Base-by-base conservation (phyloP, 2,888 invertebrate genomes). In the Sminthurinus aureus region DNA sequence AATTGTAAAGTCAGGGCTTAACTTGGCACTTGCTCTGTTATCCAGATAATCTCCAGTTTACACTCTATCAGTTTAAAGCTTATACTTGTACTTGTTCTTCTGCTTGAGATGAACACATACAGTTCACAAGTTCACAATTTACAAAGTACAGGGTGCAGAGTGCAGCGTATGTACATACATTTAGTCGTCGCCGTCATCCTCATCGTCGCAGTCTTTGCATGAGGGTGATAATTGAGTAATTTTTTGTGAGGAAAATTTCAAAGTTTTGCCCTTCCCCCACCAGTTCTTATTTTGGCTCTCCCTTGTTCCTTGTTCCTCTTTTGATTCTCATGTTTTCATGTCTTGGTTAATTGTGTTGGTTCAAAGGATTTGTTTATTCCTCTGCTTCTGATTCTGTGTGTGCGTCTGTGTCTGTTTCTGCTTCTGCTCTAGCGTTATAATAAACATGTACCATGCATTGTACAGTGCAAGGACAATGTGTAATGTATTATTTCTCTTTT, bases 171-270 rank as follows among this genome's bases (percentile, higher is more conserved):
- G 15, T 12, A 24, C 0, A 13, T 24, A 8, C 24, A 71, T 26
- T 38, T 38, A 1, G 6, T 38, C 38, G 1, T 38, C 6, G 38
- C 6, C 38, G 6, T 38, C 38, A 1, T 38, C 38, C 1, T 38
- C 38, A 6, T 58, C 58, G 9, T 11, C 58, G 2, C 6, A 13
- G 24, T 26, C 22, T 24, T 71, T 71, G 71, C 38, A 38, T 71
- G 15, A 26, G 71, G 71, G 71, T 71, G 71, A 71, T 71, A 71
- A 71, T 71, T 71, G 71, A 71, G 71, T 71, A 71, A 71, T 71
- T 71, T 71, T 71, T 71, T 71, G 71, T 71, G 26, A 71, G 71
- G 24, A 24, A 24, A 71, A 24, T 71, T 24, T 24, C 71, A 71
- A 71, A 8, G 18, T 71, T 71, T 71, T 24, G 8, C 71, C 71